These are phyloP conservation scores for Chlorops oryzae DNA, from an alignment of 1,140 invertebrate genomes.

Conservation along the genomic window DNA sequence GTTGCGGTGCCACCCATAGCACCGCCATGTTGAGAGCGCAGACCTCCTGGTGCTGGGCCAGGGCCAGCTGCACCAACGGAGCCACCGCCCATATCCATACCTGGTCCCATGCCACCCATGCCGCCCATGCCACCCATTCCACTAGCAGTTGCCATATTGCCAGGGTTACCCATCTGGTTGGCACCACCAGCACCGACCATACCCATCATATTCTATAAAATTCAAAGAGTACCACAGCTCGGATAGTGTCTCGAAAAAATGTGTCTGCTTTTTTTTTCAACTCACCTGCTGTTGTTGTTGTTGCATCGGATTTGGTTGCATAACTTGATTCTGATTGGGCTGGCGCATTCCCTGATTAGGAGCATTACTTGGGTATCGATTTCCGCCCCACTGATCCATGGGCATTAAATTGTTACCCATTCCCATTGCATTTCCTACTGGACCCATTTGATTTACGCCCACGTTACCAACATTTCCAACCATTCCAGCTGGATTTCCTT, in stretches of 20 bases:
- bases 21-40: conserved; percentile 48
- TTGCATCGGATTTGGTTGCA: conserved; percentile 47
- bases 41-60: conserved; percentile 29
- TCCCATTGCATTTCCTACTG: conserved; percentile 18
- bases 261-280: too few species aligned
- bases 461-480: conserved; percentile 31
- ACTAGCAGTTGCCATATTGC: conserved; percentile 43
- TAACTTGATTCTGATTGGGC: conserved; percentile 50
- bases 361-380: conserved; percentile 50
- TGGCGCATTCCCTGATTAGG: conserved; percentile 48
- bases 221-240: background rate
- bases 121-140: conserved; percentile 26
- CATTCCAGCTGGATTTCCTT: conserved; percentile 18
- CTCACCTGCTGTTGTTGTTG: conserved; percentile 25
- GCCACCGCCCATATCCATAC: conserved; percentile 33
- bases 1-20: conserved; percentile 47
- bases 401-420: conserved; percentile 53
- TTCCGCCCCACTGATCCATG: conserved; percentile 61
- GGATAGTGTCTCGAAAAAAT: too few species aligned
- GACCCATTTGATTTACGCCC: conserved; percentile 21
- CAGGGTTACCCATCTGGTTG: conserved; percentile 34
- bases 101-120: conserved; percentile 29
- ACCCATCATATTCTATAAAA: conserved; percentile 21
- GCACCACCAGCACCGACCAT: conserved; percentile 19
- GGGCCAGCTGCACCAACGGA: conserved; percentile 22